Evolutionary conservation across 1,140 invertebrate genomes (phyloP).

Genomic region (Nautilus pompilius): DNA sequence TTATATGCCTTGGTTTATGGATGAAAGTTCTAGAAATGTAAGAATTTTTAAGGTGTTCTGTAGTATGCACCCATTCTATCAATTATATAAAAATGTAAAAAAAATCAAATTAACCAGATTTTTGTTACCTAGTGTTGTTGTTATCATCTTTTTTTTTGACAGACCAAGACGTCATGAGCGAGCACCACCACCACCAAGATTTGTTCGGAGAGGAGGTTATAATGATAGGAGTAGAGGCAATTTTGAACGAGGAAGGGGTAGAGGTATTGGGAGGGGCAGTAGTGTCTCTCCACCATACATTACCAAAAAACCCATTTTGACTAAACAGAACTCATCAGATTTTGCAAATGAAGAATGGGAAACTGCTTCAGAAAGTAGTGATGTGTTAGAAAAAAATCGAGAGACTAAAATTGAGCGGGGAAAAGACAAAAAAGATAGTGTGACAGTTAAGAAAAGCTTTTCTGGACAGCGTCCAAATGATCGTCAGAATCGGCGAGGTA

Average conservation of each 20-base stretch:
- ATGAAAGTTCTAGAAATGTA: no score
- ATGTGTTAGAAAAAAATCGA: slow-evolving; percentile 48
- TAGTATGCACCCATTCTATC: no score
- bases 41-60: no score
- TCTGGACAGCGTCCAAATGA: slow-evolving; percentile 54
- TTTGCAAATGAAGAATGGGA: slow-evolving; percentile 62
- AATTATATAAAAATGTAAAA: no score
- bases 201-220: slow-evolving; percentile 31
- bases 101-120: no score
- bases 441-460: slow-evolving; percentile 49
- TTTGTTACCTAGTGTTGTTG: no score
- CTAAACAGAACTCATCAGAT: slow-evolving; percentile 58
- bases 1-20: no score
- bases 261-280: slow-evolving; percentile 44
- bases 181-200: slow-evolving; percentile 40
- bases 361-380: slow-evolving; percentile 65
- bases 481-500: slow-evolving; percentile 37
- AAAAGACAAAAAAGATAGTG: slow-evolving; percentile 39
- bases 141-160: no score
- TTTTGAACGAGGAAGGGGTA: slow-evolving; percentile 26
- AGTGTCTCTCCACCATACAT: slow-evolving; percentile 19
- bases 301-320: slow-evolving; percentile 39
- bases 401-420: slow-evolving; percentile 48
- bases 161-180: slow-evolving; percentile 30
- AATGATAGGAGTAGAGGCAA: slow-evolving; percentile 23